A percentile compares a stretch with the other conserved stretches of the same genome.
phyloP scores from a whole-genome alignment of 2,797 vertebrate genomes.

The Urosaurus nigricauda region DNA sequence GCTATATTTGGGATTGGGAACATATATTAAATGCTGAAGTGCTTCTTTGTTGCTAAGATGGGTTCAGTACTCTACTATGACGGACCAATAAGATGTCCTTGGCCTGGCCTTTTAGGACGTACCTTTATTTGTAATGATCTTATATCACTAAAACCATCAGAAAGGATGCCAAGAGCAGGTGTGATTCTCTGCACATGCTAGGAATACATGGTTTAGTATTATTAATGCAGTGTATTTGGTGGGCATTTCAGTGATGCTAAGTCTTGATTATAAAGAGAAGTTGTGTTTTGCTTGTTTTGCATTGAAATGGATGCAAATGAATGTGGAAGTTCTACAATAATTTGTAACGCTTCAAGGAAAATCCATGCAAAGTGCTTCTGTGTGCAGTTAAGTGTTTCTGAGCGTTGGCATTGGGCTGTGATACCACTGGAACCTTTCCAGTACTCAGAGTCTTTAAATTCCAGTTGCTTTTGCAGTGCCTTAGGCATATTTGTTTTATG shows the following conservation, averaged over 20 bases:
- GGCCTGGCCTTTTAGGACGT: conserved; percentile 52
- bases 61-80: conserved; percentile 52
- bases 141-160: neutral
- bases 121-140: conserved; percentile 13
- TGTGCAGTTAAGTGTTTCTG: conserved; percentile 33
- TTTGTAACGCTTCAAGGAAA: conserved; percentile 60
- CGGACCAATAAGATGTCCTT: conserved; percentile 61
- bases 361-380: neutral
- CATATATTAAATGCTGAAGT: conserved; percentile 66
- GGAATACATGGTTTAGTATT: fast-evolving
- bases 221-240: neutral
- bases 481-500: fast-evolving
- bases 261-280: conserved; percentile 4
- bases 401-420: conserved; percentile 57
- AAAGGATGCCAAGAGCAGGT: fast-evolving
- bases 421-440: conserved; percentile 43
- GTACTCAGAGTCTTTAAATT: neutral
- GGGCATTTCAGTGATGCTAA: fast-evolving
- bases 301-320: conserved; percentile 20
- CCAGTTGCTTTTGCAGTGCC: fast-evolving
- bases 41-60: conserved; percentile 63
- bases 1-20: conserved; percentile 53
- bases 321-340: conserved; percentile 50
- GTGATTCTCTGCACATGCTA: fast-evolving
- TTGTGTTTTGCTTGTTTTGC: neutral